Conservation (phyloP, 2,113 vertebrate species). For the Lamprotornis superbus region DNA sequence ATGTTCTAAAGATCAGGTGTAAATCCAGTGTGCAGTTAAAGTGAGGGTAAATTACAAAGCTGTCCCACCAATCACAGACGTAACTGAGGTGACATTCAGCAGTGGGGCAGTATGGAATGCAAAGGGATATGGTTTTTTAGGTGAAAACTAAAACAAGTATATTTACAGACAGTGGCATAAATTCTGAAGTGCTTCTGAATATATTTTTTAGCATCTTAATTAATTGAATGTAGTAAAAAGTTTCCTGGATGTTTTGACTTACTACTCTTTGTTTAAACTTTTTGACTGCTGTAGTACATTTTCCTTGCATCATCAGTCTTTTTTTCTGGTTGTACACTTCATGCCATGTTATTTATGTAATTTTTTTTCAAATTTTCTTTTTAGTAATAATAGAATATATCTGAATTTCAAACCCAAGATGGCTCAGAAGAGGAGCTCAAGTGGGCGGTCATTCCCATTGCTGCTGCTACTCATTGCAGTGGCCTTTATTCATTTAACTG, state of each 20-base stretch:
- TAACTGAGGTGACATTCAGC: neutral
- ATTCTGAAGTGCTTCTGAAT: neutral
- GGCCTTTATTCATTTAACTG: slow-evolving; percentile 77
- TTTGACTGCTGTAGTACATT: neutral
- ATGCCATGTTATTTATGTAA: neutral
- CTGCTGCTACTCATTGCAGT: slow-evolving; percentile 75
- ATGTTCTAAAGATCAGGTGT: neutral
- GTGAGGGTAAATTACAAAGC: neutral
- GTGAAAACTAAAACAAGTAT: neutral
- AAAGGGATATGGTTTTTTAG: neutral
- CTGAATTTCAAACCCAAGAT: slow-evolving; percentile 56
- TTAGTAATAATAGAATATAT: neutral
- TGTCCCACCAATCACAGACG: fast-evolving
- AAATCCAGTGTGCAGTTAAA: neutral
- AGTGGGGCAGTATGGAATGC: neutral
- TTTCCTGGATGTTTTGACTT: neutral
- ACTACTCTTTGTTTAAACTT: neutral
- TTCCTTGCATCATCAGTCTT: neutral
- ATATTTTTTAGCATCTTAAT: neutral
- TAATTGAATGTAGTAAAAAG: neutral
- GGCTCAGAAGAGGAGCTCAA: slow-evolving; percentile 74
- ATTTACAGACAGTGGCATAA: neutral
- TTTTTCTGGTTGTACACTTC: neutral
- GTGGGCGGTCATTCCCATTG: slow-evolving; percentile 25
- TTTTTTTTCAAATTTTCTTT: neutral